Percentiles rank a stretch among this genome's conserved stretches.
Conservation (phyloP, 2,888 invertebrate genomes). For the Poecilus cupreus region DNA sequence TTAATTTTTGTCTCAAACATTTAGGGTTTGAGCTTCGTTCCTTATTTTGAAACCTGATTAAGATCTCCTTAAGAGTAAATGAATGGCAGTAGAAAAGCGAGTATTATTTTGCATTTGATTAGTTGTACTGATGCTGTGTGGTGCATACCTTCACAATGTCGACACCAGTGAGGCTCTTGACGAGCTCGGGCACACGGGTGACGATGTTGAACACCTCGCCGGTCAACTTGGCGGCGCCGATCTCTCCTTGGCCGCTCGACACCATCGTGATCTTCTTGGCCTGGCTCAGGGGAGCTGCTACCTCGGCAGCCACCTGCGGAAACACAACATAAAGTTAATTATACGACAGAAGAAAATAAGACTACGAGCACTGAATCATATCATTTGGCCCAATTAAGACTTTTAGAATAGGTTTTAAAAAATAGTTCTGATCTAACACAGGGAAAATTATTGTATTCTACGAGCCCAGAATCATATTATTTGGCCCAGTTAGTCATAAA, state of each 20-base stretch:
- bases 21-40: too few species aligned
- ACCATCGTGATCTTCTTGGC: slow-evolving; percentile 98
- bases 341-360: too few species aligned
- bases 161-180: slow-evolving; percentile 94
- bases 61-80: not conserved
- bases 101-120: not conserved
- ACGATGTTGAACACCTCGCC: slow-evolving; percentile 96
- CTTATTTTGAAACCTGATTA: not conserved
- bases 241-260: slow-evolving; percentile 90
- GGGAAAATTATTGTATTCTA: too few species aligned
- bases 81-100: not conserved
- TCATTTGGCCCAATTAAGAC: too few species aligned
- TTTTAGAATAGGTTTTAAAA: too few species aligned
- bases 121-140: slow-evolving; percentile 37
- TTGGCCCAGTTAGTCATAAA: too few species aligned
- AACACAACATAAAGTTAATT: slow-evolving; percentile 24
- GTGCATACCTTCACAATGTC: slow-evolving; percentile 88
- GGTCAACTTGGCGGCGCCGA: slow-evolving; percentile 96
- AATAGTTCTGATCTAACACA: too few species aligned
- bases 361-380: too few species aligned
- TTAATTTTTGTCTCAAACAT: too few species aligned
- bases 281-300: slow-evolving; percentile 95
- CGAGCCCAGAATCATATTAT: too few species aligned
- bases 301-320: slow-evolving; percentile 93
- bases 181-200: slow-evolving; percentile 91